phyloP scores from a whole-genome alignment of 2,888 invertebrate genomes.

The Notodonta dromedarius region DNA sequence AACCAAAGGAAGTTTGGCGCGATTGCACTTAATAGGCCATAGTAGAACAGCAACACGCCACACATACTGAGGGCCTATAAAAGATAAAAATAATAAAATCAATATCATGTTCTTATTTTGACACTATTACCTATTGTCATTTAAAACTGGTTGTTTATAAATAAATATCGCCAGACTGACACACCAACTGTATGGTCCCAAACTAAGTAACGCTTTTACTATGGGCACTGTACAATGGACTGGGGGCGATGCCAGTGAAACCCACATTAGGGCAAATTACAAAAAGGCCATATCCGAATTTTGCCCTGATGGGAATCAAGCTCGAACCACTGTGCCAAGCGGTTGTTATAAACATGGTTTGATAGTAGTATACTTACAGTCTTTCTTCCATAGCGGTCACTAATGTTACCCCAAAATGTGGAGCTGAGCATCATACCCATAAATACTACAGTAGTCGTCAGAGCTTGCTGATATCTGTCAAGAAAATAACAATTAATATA shows the following conservation, averaged over 20 bases:
- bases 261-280: too few species aligned
- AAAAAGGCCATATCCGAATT: too few species aligned
- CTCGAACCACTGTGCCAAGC: too few species aligned
- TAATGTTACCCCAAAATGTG: slow-evolving; percentile 97
- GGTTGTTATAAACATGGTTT: too few species aligned
- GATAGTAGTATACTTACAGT: slow-evolving; percentile 86
- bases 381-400: slow-evolving; percentile 96
- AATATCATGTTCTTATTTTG: too few species aligned
- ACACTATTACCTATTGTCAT: neutral
- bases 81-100: slow-evolving; percentile 15
- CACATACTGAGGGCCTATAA: slow-evolving; percentile 93
- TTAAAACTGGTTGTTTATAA: too few species aligned
- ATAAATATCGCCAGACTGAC: too few species aligned
- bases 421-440: slow-evolving; percentile 99
- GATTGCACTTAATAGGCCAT: slow-evolving; percentile 94
- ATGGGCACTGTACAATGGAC: too few species aligned
- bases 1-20: slow-evolving; percentile 97
- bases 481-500: neutral
- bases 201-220: too few species aligned
- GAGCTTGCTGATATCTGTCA: slow-evolving; percentile 93
- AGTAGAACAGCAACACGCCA: slow-evolving; percentile 95
- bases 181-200: too few species aligned
- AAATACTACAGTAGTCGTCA: slow-evolving; percentile 97
- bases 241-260: too few species aligned
- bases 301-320: too few species aligned